Evolutionary conservation across 2,888 invertebrate species (phyloP), one percentile per base, ranked within the genome.

Genomic region (Lepeophtheirus nordmannii): DNA sequence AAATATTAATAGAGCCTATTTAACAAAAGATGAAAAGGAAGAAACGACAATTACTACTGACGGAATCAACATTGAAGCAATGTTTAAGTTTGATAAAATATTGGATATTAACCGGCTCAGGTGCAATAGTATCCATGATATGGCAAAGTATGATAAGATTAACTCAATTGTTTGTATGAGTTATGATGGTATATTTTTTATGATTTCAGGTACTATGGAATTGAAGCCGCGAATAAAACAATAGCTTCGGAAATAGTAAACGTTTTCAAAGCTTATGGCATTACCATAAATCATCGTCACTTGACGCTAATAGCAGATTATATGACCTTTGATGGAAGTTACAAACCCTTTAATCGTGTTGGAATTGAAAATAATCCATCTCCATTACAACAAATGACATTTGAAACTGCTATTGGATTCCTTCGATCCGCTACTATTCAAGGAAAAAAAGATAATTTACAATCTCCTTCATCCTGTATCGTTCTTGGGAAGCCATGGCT

Each of bases 241-340:
- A 87, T 98, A 67, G 85, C 91, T 12, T 89, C 86, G 74, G 98
- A 99, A 80, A 86, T 98, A 59, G 85, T 87, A 75, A 88, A 90
- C 73, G 98, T 98, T 40, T 99, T 99, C 76, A 87, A 87, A 71
- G 92, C 91, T 1, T 99, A 99, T 73, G 96, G 96, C 37, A 99
- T 99, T 72, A 83, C 84, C 10, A 68, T 70, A 17, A 41, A 58
- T 20, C 65, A 17, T 23, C 81, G 97, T 30, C 98, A 99, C 81
- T 80, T 99, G 72, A 83, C 85, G 0, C 78, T 99, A 8, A 83
- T 97, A 65, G 89, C 97, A 0, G 97, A 98, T 78, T 97, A 96
- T 74, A 97, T 99, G 97, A 98, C 96, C 0, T 91, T 84, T 71
- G 87, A 88, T 72, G 98, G 98, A 0, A 78, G 80, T 0, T 93